Evolutionary conservation across 2,113 vertebrate species (phyloP).

Genomic region (Notothenia coriiceps): DNA sequence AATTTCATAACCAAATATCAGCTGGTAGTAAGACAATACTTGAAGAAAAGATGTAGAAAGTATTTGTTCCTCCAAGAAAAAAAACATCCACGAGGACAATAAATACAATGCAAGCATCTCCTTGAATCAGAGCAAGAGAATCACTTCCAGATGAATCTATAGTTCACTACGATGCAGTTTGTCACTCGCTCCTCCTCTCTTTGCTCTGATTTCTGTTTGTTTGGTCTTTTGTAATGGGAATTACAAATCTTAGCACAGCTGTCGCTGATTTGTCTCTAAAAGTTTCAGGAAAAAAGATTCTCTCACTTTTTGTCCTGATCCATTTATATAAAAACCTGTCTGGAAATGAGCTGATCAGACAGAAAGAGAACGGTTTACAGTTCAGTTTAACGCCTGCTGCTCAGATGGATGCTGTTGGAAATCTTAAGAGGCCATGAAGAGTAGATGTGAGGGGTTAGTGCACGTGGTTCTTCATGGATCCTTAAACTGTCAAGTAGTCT

Average conservation of each 20-base stretch:
- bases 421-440: slow-evolving; percentile 41
- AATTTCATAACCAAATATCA: background rate
- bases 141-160: slow-evolving; percentile 60
- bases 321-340: too few relatives aligned
- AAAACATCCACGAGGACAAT: slow-evolving; percentile 34
- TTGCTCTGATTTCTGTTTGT: slow-evolving; percentile 41
- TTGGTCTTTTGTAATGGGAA: slow-evolving; percentile 31
- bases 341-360: too few relatives aligned
- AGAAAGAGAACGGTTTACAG: slow-evolving; percentile 32
- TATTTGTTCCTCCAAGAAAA: slow-evolving; percentile 12
- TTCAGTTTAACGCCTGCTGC: slow-evolving; percentile 39
- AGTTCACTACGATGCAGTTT: slow-evolving; percentile 13
- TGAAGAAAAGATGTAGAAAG: slow-evolving; percentile 7
- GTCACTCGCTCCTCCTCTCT: slow-evolving; percentile 47
- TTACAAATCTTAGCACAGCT: slow-evolving; percentile 25
- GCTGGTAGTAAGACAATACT: background rate
- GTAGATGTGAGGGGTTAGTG: slow-evolving; percentile 43
- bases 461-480: slow-evolving; percentile 25
- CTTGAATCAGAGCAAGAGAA: slow-evolving; percentile 42
- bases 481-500: slow-evolving; percentile 45
- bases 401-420: slow-evolving; percentile 32
- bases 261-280: slow-evolving; percentile 19
- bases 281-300: too few relatives aligned
- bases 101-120: slow-evolving; percentile 29
- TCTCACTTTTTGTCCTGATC: too few relatives aligned